These are phyloP conservation scores for Tachysurus vachellii DNA, from an alignment of 2,113 vertebrate species.

Conservation along the genomic window DNA sequence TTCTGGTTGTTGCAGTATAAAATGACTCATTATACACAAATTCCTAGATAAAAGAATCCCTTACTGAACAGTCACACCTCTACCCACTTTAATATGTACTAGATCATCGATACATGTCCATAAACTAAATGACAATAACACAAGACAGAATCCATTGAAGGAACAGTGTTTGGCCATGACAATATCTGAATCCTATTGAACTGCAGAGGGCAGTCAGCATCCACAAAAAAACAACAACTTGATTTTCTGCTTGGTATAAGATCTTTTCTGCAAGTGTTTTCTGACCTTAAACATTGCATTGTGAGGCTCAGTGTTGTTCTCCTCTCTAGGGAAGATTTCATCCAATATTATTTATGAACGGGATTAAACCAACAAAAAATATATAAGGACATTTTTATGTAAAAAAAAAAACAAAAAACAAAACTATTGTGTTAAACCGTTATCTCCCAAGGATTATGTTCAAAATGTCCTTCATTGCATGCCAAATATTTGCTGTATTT, in stretches of 20 bases:
- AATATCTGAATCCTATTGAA: not conserved
- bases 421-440: not conserved
- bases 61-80: not conserved
- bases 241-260: not conserved
- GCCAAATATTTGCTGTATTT: not conserved
- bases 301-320: not conserved
- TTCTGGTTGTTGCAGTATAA: not conserved
- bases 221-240: not conserved
- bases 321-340: not conserved
- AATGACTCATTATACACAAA: not conserved
- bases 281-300: not conserved
- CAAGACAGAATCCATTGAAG: not conserved
- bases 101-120: not conserved
- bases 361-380: not conserved
- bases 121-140: not conserved
- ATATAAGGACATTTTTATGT: too few relatives aligned
- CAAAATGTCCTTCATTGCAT: not conserved
- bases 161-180: not conserved
- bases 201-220: not conserved
- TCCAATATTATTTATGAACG: not conserved
- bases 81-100: not conserved
- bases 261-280: not conserved
- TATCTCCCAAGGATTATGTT: not conserved
- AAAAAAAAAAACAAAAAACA: not conserved
- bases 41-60: not conserved